These are phyloP conservation scores for Antechinus flavipes DNA, from an alignment of 2,113 vertebrate genomes.

Conservation along the genomic window DNA sequence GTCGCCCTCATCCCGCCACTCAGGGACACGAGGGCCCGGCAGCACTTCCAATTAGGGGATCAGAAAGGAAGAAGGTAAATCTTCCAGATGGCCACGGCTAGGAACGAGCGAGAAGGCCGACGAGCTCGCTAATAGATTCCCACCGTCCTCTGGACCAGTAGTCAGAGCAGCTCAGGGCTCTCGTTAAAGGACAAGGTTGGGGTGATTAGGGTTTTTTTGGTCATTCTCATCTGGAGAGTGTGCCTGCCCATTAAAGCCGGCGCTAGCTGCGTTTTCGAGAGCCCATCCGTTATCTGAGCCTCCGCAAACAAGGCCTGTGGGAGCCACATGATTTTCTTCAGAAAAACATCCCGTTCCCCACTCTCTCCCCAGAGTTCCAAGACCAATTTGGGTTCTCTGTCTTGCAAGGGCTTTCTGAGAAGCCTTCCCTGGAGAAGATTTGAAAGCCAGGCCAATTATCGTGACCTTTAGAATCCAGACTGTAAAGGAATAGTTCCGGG, in stretches of 20 bases:
- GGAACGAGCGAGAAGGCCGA: neutral
- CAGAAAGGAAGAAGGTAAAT: slow-evolving; percentile 69
- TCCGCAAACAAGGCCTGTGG: slow-evolving; percentile 46
- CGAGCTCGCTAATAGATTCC: slow-evolving; percentile 77
- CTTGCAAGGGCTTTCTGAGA: slow-evolving; percentile 47
- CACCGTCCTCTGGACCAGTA: slow-evolving; percentile 61
- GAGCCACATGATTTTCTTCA: slow-evolving; percentile 44
- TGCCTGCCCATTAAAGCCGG: slow-evolving; percentile 12
- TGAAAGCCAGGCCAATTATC: slow-evolving; percentile 55
- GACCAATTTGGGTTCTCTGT: neutral
- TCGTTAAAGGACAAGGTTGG: slow-evolving; percentile 56
- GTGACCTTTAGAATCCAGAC: slow-evolving; percentile 43
- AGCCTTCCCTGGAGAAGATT: neutral
- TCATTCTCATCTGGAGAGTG: slow-evolving; percentile 41
- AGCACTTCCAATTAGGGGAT: slow-evolving; percentile 81
- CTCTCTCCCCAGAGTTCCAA: neutral
- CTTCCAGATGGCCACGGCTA: slow-evolving; percentile 74
- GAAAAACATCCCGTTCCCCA: slow-evolving; percentile 26
- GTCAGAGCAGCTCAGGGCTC: slow-evolving; percentile 66
- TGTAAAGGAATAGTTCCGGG: neutral
- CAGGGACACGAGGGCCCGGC: slow-evolving; percentile 69
- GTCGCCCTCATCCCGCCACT: slow-evolving; percentile 77
- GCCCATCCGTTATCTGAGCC: slow-evolving; percentile 49
- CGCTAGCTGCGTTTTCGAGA: slow-evolving; percentile 39
- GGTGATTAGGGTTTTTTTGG: slow-evolving; percentile 16